phyloP scores from a whole-genome alignment of 2,888 invertebrate genomes.

The Neoascia interrupta region DNA sequence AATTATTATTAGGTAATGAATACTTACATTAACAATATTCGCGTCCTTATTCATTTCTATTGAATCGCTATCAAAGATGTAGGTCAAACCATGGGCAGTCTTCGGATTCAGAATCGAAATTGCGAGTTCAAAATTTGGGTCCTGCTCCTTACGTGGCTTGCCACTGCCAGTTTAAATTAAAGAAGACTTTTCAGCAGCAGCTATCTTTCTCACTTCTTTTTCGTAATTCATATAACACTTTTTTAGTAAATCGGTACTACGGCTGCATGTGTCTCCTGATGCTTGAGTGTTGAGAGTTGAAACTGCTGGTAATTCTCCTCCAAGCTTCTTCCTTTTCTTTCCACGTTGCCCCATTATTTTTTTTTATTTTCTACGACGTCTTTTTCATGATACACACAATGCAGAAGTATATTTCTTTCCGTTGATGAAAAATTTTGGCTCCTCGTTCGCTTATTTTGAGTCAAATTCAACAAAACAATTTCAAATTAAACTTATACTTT shows the following conservation, averaged over 20 bases:
- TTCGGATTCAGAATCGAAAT: too few relatives aligned
- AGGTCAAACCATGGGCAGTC: background rate
- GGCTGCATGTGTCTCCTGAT: too few relatives aligned
- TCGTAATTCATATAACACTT: background rate
- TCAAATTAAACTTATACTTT: background rate
- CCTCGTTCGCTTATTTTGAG: background rate
- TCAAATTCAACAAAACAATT: background rate
- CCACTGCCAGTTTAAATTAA: background rate
- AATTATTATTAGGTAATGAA: too few relatives aligned
- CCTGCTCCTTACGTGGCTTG: background rate
- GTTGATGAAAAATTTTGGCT: background rate
- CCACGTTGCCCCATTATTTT: too few relatives aligned
- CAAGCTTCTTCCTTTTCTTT: background rate
- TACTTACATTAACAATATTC: too few relatives aligned
- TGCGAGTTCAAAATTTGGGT: background rate
- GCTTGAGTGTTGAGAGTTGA: too few relatives aligned
- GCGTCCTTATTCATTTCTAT: background rate
- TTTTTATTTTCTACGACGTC: background rate
- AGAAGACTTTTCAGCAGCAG: background rate
- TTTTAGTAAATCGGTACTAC: too few relatives aligned
- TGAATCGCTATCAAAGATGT: constrained; percentile 2
- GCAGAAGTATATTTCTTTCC: background rate
- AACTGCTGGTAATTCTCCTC: too few relatives aligned
- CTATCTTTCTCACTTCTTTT: background rate
- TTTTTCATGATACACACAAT: background rate